phyloP scores from a whole-genome alignment of 2,888 invertebrate species.

The Agrotis puta region DNA sequence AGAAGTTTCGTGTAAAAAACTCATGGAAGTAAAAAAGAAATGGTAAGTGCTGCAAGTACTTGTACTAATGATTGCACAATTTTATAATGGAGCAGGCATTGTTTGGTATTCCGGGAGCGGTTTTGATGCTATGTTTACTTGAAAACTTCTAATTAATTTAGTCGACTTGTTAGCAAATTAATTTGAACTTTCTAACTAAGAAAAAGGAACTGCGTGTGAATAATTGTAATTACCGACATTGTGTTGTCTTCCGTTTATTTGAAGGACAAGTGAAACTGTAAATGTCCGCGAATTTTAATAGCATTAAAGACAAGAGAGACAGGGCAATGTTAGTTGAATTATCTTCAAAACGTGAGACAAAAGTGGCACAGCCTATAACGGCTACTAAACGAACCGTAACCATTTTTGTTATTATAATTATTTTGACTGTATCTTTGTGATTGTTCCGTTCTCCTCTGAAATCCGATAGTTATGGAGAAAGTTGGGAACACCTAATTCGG shows the following conservation, averaged over 20 bases:
- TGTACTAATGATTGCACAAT: constrained; percentile 25
- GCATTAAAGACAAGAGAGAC: constrained; percentile 20
- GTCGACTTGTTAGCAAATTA: constrained; percentile 47
- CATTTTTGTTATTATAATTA: no score
- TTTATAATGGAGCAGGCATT: constrained; percentile 24
- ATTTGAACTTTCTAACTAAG: constrained; percentile 44
- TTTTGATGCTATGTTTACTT: constrained; percentile 41
- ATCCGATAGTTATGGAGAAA: no score
- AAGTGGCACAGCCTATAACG: background rate
- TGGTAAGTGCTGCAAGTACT: constrained; percentile 9
- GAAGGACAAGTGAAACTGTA: constrained; percentile 11
- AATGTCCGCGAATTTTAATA: constrained; percentile 26
- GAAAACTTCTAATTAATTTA: constrained; percentile 58
- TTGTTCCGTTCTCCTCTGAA: background rate
- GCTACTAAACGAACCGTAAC: background rate
- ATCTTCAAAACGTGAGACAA: constrained; percentile 7
- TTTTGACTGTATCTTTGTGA: background rate
- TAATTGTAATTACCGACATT: constrained; percentile 35
- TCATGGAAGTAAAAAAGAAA: constrained; percentile 18
- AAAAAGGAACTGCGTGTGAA: constrained; percentile 42
- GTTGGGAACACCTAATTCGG: no score
- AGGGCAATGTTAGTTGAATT: constrained; percentile 29
- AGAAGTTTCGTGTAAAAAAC: constrained; percentile 28
- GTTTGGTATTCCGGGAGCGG: constrained; percentile 35
- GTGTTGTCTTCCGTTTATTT: constrained; percentile 29